Conservation (phyloP, 2,797 vertebrate species). For the Pangasius krempfi region DNA sequence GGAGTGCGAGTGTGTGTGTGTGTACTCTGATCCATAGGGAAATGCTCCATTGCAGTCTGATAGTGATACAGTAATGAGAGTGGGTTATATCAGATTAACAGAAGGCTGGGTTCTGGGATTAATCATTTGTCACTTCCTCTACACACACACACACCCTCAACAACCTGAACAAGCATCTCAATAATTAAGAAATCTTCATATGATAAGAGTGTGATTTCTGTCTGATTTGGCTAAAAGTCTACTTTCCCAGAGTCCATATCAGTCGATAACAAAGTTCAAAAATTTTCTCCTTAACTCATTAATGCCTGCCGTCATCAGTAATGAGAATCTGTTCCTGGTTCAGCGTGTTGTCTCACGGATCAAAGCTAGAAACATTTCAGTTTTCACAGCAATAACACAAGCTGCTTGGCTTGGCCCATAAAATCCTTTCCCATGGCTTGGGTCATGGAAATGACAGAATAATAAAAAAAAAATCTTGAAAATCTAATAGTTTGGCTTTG, state of each 20-base stretch:
- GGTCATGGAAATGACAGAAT: conserved; percentile 13
- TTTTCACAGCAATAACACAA: conserved; percentile 1
- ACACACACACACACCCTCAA: neutral
- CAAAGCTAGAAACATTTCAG: neutral
- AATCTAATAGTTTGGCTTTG: neutral
- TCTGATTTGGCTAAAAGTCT: neutral
- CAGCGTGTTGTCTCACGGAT: neutral
- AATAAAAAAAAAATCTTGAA: conserved; percentile 1
- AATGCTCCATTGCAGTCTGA: neutral
- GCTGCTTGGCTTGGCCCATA: conserved; percentile 37
- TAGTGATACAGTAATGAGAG: conserved; percentile 15
- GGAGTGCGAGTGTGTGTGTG: neutral
- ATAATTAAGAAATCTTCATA: neutral
- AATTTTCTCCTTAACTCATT: neutral
- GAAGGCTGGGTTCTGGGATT: conserved; percentile 12
- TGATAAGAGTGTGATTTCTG: neutral
- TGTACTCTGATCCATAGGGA: neutral
- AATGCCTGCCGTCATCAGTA: neutral
- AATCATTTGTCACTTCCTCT: conserved; percentile 16
- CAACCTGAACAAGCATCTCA: neutral
- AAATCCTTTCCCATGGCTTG: conserved; percentile 47
- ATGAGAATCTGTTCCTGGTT: neutral
- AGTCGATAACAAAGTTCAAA: neutral
- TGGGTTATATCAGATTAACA: conserved; percentile 37
- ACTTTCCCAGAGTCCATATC: conserved; percentile 5